Evolutionary conservation across 1,140 invertebrate species (phyloP).

Genomic region (Hydropsyche tenuis): DNA sequence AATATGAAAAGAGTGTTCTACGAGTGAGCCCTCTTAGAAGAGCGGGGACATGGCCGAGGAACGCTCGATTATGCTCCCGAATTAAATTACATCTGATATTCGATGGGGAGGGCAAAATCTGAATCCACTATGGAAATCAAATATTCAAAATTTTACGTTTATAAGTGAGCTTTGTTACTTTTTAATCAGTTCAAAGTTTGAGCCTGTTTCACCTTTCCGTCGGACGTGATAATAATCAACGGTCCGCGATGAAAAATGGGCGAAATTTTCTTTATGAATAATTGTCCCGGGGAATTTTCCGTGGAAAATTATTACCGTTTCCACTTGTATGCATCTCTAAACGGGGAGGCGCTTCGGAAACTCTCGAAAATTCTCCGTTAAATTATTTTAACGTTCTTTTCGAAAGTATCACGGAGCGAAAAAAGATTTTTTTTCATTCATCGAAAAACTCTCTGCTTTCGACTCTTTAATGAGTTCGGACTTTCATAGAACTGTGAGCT

Average conservation of each 20-base stretch:
- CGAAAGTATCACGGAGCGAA: background rate
- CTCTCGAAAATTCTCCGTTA: background rate
- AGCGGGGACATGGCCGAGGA: too few relatives aligned
- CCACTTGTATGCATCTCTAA: slow-evolving; percentile 12
- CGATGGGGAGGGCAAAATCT: too few relatives aligned
- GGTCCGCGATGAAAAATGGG: slow-evolving; percentile 36
- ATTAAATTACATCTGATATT: too few relatives aligned
- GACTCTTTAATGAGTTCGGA: too few relatives aligned
- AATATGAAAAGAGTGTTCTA: background rate
- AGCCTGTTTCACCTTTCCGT: slow-evolving; percentile 31
- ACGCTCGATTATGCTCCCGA: too few relatives aligned
- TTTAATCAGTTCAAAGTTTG: slow-evolving; percentile 35
- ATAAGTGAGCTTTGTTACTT: too few relatives aligned
- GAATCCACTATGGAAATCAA: too few relatives aligned
- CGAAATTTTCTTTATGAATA: slow-evolving; percentile 35
- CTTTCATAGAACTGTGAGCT: too few relatives aligned
- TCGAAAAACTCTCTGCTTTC: too few relatives aligned
- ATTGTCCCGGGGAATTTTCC: slow-evolving; percentile 29
- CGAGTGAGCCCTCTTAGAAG: too few relatives aligned
- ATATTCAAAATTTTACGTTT: too few relatives aligned
- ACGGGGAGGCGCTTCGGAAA: background rate
- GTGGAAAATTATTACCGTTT: slow-evolving; percentile 3
- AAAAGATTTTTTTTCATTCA: too few relatives aligned
- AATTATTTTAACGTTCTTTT: background rate
- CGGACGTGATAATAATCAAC: slow-evolving; percentile 28